phyloP scores from a whole-genome alignment of 1,140 invertebrate genomes.

The Holotrichia oblita region DNA sequence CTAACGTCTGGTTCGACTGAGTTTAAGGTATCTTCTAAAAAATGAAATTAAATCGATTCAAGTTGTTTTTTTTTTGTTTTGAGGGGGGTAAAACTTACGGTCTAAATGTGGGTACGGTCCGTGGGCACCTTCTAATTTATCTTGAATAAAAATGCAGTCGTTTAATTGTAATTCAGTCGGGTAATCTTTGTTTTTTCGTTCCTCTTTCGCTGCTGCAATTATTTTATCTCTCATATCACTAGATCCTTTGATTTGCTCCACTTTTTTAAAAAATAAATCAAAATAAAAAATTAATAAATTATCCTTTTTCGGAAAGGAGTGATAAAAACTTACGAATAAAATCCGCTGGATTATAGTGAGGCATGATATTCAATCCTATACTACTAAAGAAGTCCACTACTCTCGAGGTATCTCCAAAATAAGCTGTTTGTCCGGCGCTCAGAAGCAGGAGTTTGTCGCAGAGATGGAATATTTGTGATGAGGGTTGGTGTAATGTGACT shows the following conservation, averaged over 20 bases:
- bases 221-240: constrained; percentile 76
- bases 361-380: constrained; percentile 77
- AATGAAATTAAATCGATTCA: constrained; percentile 19
- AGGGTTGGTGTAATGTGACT: constrained; percentile 87
- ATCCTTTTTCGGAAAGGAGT: not conserved
- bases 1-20: constrained; percentile 73
- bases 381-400: constrained; percentile 81
- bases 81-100: constrained; percentile 50
- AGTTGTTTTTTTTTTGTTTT: not conserved
- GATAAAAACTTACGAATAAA: constrained; percentile 78
- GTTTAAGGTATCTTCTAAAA: constrained; percentile 55
- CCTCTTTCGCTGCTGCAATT: constrained; percentile 70
- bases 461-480: constrained; percentile 89
- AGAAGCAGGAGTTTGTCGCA: constrained; percentile 84
- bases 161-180: constrained; percentile 62
- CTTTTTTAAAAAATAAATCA: constrained; percentile 61
- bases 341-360: constrained; percentile 88
- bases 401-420: constrained; percentile 80
- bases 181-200: constrained; percentile 69
- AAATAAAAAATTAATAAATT: not conserved
- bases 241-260: constrained; percentile 80
- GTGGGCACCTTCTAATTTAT: constrained; percentile 54
- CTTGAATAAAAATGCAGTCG: constrained; percentile 56
- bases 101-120: constrained; percentile 58
- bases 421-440: constrained; percentile 81